phyloP scores from a whole-genome alignment of 35 echinoderm and acorn worm species.

The Anneissia japonica region DNA sequence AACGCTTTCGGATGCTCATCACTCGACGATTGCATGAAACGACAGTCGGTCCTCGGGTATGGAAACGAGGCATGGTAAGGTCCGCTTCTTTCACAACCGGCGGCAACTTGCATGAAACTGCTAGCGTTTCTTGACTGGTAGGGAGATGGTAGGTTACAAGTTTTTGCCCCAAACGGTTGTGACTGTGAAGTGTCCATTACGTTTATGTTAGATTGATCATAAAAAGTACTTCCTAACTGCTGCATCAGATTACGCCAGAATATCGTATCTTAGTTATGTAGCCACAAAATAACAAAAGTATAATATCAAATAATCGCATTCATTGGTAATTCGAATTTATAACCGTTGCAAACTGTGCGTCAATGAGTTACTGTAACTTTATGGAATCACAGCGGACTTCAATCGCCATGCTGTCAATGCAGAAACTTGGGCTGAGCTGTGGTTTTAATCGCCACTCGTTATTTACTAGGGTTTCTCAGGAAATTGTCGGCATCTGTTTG shows the following conservation, averaged over 20 bases:
- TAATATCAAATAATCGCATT: neutral
- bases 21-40: neutral
- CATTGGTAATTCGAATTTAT: neutral
- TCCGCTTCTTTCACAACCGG: neutral
- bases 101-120: neutral
- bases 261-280: neutral
- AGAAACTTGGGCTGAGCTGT: neutral
- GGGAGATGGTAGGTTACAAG: neutral
- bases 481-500: slow-evolving; percentile 1
- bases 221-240: neutral
- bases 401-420: slow-evolving; percentile 1
- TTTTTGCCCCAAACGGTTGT: neutral
- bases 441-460: neutral
- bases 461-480: neutral
- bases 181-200: neutral
- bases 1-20: neutral
- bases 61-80: neutral
- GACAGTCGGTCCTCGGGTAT: neutral
- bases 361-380: neutral
- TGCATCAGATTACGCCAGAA: neutral
- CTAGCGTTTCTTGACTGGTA: neutral
- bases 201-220: neutral
- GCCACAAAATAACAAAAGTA: slow-evolving; percentile 1
- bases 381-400: neutral
- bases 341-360: neutral